Evolutionary conservation across 2,113 vertebrate species (phyloP).

Genomic region (Crocuta crocuta): DNA sequence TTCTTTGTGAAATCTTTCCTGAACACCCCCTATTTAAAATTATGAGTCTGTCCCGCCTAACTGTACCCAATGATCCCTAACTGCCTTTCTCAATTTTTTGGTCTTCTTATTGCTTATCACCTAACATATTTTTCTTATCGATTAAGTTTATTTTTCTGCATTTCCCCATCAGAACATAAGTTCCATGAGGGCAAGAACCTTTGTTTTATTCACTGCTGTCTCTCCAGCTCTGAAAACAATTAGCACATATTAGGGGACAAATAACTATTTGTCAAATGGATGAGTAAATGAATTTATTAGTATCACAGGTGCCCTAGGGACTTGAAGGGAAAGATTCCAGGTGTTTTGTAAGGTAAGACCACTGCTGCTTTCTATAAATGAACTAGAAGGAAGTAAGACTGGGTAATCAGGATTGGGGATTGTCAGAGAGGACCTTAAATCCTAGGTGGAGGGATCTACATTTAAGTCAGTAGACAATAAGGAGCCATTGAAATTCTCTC

Average conservation of each 20-base stretch:
- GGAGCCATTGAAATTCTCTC: background rate
- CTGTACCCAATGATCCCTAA: background rate
- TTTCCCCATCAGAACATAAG: background rate
- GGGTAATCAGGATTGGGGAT: background rate
- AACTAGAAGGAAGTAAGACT: background rate
- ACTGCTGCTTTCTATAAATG: constrained; percentile 2
- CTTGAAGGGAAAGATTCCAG: background rate
- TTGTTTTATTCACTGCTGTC: background rate
- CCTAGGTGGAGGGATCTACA: background rate
- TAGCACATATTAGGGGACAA: background rate
- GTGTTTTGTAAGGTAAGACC: background rate
- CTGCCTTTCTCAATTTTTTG: background rate
- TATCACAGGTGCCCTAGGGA: background rate
- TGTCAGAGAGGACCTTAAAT: background rate
- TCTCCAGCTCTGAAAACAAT: background rate
- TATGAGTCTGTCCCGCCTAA: background rate
- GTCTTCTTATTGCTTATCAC: background rate
- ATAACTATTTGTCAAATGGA: background rate
- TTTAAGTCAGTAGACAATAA: background rate
- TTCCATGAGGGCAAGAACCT: background rate
- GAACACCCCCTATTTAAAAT: background rate
- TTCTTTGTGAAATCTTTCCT: background rate
- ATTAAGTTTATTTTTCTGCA: background rate
- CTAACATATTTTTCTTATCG: background rate
- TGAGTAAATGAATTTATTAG: background rate